Conservation (phyloP, 2,888 invertebrate genomes). For the Drosophila fulvimacula region DNA sequence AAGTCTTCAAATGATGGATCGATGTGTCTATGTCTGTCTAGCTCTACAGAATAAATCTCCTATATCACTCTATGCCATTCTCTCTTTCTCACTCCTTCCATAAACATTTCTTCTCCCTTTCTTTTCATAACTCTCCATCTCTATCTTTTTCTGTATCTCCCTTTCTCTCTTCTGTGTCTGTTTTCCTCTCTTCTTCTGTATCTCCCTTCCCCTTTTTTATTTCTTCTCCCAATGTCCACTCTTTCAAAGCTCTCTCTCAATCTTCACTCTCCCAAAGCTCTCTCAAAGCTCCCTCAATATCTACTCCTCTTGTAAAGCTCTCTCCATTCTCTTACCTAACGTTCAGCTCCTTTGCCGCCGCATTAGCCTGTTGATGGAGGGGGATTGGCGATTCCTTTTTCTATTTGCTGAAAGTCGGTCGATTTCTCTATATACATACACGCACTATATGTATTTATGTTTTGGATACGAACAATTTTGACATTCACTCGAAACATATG, state of each 20-base stretch:
- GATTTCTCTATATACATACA: background rate
- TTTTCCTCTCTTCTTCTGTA: background rate
- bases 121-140: too few species aligned
- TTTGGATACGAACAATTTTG: constrained; percentile 29
- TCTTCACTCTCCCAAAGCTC: background rate
- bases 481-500: constrained; percentile 27
- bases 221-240: background rate
- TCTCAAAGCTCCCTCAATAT: background rate
- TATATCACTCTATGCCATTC: background rate
- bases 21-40: background rate
- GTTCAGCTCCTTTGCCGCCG: background rate
- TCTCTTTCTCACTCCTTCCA: too few species aligned
- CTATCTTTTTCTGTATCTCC: too few species aligned
- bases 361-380: background rate
- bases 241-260: background rate
- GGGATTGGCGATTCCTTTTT: background rate
- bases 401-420: background rate
- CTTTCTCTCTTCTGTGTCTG: background rate
- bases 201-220: background rate
- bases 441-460: background rate
- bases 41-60: background rate
- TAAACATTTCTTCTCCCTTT: too few species aligned
- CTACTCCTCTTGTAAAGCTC: background rate
- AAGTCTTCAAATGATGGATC: background rate
- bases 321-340: constrained; percentile 10